A percentile compares a stretch with the other conserved stretches of the same genome.
phyloP scores from a whole-genome alignment of 2,888 invertebrate species.

The Coleophora deauratella region DNA sequence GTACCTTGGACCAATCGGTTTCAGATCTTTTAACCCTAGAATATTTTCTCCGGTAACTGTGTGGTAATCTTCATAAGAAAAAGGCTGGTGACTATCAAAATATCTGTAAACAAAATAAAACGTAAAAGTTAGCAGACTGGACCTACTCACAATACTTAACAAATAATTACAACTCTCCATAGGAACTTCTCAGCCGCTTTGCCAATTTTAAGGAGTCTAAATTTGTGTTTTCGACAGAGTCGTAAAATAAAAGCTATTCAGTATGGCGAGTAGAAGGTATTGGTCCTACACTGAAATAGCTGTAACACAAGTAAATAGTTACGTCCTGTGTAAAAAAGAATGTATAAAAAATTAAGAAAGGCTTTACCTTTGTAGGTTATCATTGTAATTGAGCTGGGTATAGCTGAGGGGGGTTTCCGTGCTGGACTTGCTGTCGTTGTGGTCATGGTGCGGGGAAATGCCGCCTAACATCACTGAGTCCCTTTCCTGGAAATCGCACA shows the following conservation, averaged over 20 bases:
- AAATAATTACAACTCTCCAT: no score
- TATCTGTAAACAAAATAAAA: slow-evolving; percentile 29
- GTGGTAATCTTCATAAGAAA: slow-evolving; percentile 20
- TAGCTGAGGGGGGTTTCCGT: slow-evolving; percentile 88
- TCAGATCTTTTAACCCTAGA: slow-evolving; percentile 10
- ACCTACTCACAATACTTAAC: no score
- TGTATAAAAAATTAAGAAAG: no score
- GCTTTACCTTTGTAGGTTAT: slow-evolving; percentile 79
- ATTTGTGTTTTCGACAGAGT: no score
- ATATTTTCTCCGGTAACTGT: slow-evolving; percentile 16
- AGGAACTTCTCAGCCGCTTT: no score
- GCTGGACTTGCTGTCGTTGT: slow-evolving; percentile 85
- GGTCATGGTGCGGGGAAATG: slow-evolving; percentile 89
- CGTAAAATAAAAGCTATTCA: no score
- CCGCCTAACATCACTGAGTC: slow-evolving; percentile 89
- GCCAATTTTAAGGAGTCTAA: no score
- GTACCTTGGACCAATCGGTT: neutral
- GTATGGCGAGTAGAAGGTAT: no score
- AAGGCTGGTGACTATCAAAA: slow-evolving; percentile 34
- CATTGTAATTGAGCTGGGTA: slow-evolving; percentile 89
- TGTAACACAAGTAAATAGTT: no score
- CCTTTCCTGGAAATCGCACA: slow-evolving; percentile 71
- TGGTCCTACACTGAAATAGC: no score
- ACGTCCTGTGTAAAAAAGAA: no score
- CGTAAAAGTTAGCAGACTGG: no score